phyloP scores from a whole-genome alignment of 2,113 vertebrate species.

The Seriola aureovittata region DNA sequence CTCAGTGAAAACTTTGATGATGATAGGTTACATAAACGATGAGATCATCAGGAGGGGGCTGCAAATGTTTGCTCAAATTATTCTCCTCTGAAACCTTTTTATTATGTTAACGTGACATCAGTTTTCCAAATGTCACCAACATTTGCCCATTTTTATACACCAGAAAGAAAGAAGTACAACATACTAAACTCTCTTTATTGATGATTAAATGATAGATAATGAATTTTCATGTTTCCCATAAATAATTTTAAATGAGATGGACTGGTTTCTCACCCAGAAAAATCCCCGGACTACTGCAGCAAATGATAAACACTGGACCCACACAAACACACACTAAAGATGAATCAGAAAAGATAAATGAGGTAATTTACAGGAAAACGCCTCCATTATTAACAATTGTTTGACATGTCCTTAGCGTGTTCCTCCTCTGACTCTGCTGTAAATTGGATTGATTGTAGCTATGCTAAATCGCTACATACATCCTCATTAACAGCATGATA shows the following conservation, averaged over 20 bases:
- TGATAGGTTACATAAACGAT: too few species aligned
- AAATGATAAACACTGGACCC: slow-evolving; percentile 10
- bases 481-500: slow-evolving; percentile 33
- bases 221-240: neutral
- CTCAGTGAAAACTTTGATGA: too few species aligned
- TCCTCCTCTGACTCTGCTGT: neutral
- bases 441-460: slow-evolving; percentile 27
- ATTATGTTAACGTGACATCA: too few species aligned
- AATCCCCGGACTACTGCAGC: neutral
- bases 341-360: slow-evolving; percentile 43
- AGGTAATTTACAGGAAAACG: slow-evolving; percentile 37
- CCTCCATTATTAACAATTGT: slow-evolving; percentile 40
- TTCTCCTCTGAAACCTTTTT: too few species aligned
- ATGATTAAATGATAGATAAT: neutral
- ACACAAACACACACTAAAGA: slow-evolving; percentile 13
- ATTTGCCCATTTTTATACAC: too few species aligned
- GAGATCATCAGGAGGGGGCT: too few species aligned
- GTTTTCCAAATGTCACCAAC: too few species aligned
- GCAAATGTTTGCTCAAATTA: too few species aligned
- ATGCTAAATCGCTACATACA: slow-evolving; percentile 8
- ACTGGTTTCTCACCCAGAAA: neutral
- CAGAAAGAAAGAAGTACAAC: neutral
- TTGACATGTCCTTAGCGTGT: slow-evolving; percentile 39
- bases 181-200: neutral
- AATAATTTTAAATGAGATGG: neutral